A percentile compares a stretch with the other conserved stretches of the same genome.
Conservation (phyloP, 2,888 invertebrate genomes). For the Pristionchus mayeri region DNA sequence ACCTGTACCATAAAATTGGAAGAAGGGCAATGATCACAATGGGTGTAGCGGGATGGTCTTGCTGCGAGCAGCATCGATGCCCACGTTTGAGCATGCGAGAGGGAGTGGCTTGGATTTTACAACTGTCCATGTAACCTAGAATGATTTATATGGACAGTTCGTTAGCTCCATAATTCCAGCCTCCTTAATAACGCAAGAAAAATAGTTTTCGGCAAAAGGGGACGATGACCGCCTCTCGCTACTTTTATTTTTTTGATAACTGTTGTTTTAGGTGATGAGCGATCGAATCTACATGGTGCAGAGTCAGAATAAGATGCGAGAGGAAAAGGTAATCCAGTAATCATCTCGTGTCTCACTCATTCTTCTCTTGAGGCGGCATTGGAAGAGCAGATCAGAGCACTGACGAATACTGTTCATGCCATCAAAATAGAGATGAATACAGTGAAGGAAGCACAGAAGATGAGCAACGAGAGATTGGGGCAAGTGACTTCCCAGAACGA, state of each 20-base stretch:
- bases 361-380: conserved; percentile 77
- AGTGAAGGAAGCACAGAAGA: conserved; percentile 10
- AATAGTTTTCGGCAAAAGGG: too few species aligned
- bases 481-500: not conserved
- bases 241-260: not conserved
- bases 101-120: too few species aligned
- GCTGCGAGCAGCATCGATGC: too few species aligned
- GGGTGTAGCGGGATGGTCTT: too few species aligned
- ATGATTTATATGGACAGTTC: too few species aligned
- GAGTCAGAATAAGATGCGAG: conserved; percentile 90
- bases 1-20: too few species aligned
- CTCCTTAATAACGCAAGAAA: too few species aligned
- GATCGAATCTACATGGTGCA: conserved; percentile 96
- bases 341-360: not conserved
- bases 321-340: conserved; percentile 88
- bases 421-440: conserved; percentile 84
- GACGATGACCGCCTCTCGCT: too few species aligned
- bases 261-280: conserved; percentile 93
- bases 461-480: not conserved
- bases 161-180: too few species aligned
- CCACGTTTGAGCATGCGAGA: too few species aligned
- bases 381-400: conserved; percentile 88
- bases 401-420: conserved; percentile 87
- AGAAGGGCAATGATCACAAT: too few species aligned
- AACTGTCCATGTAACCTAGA: too few species aligned